A percentile compares a stretch with the other conserved stretches of the same genome.
Conservation (phyloP, 92 coral and sea anemone genomes). For the Paragorgia papillata region DNA sequence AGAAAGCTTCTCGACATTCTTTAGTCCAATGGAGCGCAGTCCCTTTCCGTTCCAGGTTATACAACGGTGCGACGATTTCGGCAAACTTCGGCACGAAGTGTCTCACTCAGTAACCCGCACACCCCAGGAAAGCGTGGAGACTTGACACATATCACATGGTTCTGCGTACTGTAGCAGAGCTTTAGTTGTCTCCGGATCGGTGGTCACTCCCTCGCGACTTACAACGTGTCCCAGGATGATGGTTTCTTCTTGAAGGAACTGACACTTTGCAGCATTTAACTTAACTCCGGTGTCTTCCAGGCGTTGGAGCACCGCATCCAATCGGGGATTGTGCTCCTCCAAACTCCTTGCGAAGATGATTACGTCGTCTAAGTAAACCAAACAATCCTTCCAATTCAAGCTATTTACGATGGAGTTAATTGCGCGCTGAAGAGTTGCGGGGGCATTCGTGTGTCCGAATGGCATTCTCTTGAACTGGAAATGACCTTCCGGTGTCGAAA, state of each 20-base stretch:
- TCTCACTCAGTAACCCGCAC: too few species aligned
- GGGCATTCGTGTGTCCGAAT: constrained; percentile 16
- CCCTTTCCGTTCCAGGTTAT: too few species aligned
- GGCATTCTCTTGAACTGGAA: constrained; percentile 32
- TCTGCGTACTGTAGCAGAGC: too few species aligned
- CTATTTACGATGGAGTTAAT: constrained; percentile 5
- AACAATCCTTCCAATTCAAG: constrained; percentile 9
- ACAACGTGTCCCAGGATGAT: background rate
- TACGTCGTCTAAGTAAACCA: constrained; percentile 18
- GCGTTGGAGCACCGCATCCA: background rate
- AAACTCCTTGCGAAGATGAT: background rate
- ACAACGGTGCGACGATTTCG: too few species aligned
- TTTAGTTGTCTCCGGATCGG: too few species aligned
- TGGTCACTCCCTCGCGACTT: background rate
- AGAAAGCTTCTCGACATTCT: too few species aligned
- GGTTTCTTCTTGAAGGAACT: constrained; percentile 3
- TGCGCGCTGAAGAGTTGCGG: constrained; percentile 11
- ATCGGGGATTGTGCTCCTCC: background rate
- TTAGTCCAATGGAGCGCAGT: too few species aligned
- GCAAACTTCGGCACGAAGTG: too few species aligned
- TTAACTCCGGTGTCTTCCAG: background rate
- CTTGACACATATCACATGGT: too few species aligned
- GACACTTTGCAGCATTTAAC: constrained; percentile 2
- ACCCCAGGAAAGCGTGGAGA: too few species aligned
- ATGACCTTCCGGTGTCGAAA: constrained; percentile 25